A percentile compares a stretch with the other conserved stretches of the same genome.
Evolutionary conservation across 2,888 invertebrate genomes (phyloP).

Genomic region (Apotomis betuletana): DNA sequence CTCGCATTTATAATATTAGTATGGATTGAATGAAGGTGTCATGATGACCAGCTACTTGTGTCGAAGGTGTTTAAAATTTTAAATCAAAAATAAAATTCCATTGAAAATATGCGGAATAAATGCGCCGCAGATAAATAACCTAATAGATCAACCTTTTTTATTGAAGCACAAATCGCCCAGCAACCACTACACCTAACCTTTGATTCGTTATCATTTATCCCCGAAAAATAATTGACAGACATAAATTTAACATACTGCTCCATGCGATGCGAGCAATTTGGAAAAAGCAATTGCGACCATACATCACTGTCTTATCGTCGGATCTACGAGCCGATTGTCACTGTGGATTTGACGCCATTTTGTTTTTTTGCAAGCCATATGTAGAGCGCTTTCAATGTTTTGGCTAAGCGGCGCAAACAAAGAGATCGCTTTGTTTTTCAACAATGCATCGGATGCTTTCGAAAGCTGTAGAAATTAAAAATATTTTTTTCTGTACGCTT

Average conservation of each 20-base stretch:
- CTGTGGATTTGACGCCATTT: slow-evolving; percentile 52
- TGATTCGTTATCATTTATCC: slow-evolving; percentile 53
- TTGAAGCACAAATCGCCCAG: neutral
- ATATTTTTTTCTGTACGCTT: slow-evolving; percentile 1
- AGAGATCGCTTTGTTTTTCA: slow-evolving; percentile 23
- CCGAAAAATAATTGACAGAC: slow-evolving; percentile 64
- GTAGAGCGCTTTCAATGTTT: slow-evolving; percentile 43
- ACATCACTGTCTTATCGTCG: slow-evolving; percentile 74
- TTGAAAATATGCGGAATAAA: too few species aligned
- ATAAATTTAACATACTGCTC: slow-evolving; percentile 61
- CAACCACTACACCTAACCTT: slow-evolving; percentile 3
- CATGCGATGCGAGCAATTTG: slow-evolving; percentile 69
- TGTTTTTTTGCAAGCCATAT: slow-evolving; percentile 40
- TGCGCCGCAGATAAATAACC: too few species aligned
- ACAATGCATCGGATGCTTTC: slow-evolving; percentile 10
- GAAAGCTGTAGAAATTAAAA: slow-evolving; percentile 16
- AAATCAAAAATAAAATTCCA: too few species aligned
- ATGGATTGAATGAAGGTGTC: too few species aligned
- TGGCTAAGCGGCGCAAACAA: slow-evolving; percentile 34
- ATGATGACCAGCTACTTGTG: too few species aligned
- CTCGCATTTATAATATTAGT: too few species aligned
- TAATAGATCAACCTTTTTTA: neutral
- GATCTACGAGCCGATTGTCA: slow-evolving; percentile 69
- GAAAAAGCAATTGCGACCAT: slow-evolving; percentile 75
- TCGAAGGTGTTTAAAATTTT: too few species aligned